Conservation (phyloP, 2,888 invertebrate genomes). For the Frankliniella fusca region DNA sequence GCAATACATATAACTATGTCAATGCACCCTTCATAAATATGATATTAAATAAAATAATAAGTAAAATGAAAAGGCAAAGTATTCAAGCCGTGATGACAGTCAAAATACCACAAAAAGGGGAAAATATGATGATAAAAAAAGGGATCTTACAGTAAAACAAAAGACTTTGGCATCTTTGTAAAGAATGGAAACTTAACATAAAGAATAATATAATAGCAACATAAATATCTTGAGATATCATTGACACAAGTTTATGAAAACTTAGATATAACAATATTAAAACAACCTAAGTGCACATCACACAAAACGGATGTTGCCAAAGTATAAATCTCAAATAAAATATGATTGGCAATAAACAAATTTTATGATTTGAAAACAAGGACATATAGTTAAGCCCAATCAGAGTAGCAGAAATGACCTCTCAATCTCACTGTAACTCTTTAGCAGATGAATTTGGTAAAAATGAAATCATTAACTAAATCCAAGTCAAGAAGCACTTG, state of each 20-base stretch:
- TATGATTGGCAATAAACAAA: not conserved
- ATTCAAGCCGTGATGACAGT: not conserved
- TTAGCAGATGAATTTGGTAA: too few species aligned
- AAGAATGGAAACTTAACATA: not conserved
- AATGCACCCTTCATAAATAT: not conserved
- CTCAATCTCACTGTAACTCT: too few species aligned
- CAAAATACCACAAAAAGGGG: not conserved
- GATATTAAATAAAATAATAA: not conserved
- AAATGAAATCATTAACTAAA: too few species aligned
- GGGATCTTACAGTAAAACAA: not conserved
- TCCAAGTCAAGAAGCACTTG: too few species aligned
- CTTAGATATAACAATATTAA: not conserved
- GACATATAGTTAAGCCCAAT: too few species aligned
- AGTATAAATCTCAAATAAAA: not conserved
- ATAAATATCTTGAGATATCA: not conserved
- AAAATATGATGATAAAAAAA: not conserved
- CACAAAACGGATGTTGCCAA: not conserved
- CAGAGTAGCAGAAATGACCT: too few species aligned
- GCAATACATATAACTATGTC: not conserved
- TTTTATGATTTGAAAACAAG: not conserved
- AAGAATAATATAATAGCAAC: not conserved
- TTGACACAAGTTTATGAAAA: not conserved
- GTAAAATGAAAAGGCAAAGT: not conserved
- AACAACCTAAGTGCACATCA: not conserved
- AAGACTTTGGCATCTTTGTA: constrained; percentile 20